phyloP scores from a whole-genome alignment of 2,888 invertebrate species.

The Cynaeus angustus region DNA sequence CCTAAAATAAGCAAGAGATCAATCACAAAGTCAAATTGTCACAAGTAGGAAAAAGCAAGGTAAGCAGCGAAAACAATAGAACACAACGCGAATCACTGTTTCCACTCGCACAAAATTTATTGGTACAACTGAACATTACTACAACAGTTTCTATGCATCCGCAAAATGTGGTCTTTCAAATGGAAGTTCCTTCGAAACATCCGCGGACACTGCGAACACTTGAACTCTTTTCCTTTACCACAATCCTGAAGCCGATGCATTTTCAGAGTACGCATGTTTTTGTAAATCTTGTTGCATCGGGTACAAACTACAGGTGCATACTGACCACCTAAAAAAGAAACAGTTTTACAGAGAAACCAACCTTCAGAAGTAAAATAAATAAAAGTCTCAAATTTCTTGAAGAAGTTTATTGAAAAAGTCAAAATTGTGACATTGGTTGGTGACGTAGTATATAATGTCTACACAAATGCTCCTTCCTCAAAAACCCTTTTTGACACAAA shows the following conservation, averaged over 20 bases:
- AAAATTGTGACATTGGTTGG: no score
- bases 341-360: not conserved
- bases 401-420: not conserved
- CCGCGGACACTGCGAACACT: slow-evolving; percentile 67
- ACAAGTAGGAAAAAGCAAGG: not conserved
- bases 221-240: slow-evolving; percentile 50
- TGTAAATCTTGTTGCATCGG: slow-evolving; percentile 51
- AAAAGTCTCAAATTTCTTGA: not conserved
- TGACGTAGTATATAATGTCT: slow-evolving; percentile 46
- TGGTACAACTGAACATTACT: slow-evolving; percentile 2
- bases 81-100: not conserved
- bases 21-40: slow-evolving; percentile 6
- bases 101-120: not conserved
- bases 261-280: slow-evolving; percentile 63
- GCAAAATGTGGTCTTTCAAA: slow-evolving; percentile 62
- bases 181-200: slow-evolving; percentile 77
- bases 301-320: slow-evolving; percentile 39
- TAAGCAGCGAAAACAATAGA: not conserved
- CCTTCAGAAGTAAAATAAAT: not conserved
- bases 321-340: slow-evolving; percentile 8
- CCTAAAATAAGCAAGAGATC: slow-evolving; percentile 29
- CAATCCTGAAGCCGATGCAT: slow-evolving; percentile 70
- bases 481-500: slow-evolving; percentile 50
- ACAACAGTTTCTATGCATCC: slow-evolving; percentile 11
- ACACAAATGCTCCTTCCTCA: slow-evolving; percentile 55